These are phyloP conservation scores for Prochilodus magdalenae DNA, from an alignment of 2,113 vertebrate genomes.

Conservation along the genomic window DNA sequence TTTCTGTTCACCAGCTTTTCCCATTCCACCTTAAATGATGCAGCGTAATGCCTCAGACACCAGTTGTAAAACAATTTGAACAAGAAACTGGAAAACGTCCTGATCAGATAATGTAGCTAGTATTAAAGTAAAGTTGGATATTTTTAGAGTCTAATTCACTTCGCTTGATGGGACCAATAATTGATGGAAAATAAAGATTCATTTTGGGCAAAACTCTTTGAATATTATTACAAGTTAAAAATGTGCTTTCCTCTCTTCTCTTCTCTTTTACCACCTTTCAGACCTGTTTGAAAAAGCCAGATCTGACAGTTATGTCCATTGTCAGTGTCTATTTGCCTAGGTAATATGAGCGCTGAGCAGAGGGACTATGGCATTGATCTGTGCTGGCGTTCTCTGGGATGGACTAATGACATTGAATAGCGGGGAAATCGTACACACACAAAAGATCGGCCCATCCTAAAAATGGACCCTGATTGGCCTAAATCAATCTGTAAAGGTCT, in stretches of 20 bases:
- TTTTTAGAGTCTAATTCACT: no score
- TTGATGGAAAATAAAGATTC: no score
- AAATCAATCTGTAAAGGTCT: conserved; percentile 34
- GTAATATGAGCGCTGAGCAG: neutral
- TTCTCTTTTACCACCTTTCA: neutral
- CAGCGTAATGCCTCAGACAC: no score
- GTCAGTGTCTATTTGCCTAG: neutral
- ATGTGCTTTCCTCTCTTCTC: neutral
- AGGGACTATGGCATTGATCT: neutral
- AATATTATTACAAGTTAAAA: no score
- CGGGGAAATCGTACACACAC: conserved; percentile 27
- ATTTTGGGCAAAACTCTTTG: no score
- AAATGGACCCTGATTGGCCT: neutral
- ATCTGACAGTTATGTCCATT: neutral
- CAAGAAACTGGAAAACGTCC: no score
- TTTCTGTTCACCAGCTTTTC: no score
- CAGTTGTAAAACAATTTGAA: no score
- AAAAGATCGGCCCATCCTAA: neutral
- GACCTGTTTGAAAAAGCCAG: neutral
- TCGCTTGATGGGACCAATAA: no score
- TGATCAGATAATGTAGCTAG: no score
- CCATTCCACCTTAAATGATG: no score
- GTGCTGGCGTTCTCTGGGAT: neutral
- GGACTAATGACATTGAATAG: conserved; percentile 22
- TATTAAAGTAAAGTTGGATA: no score